Conservation (phyloP, 2,797 vertebrate genomes). For the Calcarius lapponicus region DNA sequence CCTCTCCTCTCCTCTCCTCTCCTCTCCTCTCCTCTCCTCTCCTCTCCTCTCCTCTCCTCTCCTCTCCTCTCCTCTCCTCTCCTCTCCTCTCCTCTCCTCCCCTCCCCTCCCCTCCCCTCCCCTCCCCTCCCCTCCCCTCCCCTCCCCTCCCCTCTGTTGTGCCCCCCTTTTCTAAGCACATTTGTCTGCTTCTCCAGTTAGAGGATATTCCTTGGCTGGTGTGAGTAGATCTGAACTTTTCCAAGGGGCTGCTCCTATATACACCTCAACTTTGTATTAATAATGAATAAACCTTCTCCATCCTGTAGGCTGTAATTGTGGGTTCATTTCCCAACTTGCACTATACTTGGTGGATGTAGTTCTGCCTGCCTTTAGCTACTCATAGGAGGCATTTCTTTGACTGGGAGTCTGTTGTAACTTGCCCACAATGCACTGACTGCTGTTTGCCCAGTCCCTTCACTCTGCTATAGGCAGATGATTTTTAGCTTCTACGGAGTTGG, state of each 20-base stretch:
- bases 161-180: slow-evolving; percentile 1
- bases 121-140: no score
- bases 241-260: background rate
- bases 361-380: slow-evolving; percentile 5
- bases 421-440: slow-evolving; percentile 3
- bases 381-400: background rate
- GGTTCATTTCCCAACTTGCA: slow-evolving; percentile 29
- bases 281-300: background rate
- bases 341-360: slow-evolving; percentile 10
- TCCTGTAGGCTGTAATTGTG: background rate
- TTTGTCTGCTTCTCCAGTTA: background rate
- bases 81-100: no score
- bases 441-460: background rate
- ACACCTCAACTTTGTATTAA: slow-evolving; percentile 8
- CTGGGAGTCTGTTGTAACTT: background rate
- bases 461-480: background rate
- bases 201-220: background rate
- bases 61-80: background rate
- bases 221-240: background rate
- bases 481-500: background rate
- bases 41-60: no score
- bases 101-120: no score
- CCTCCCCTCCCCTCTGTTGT: background rate
- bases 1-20: no score
- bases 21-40: no score